Percentiles rank a stretch among this genome's conserved stretches.
These are phyloP conservation scores for Noctua comes DNA, from an alignment of 2,888 invertebrate species.

Conservation along the genomic window DNA sequence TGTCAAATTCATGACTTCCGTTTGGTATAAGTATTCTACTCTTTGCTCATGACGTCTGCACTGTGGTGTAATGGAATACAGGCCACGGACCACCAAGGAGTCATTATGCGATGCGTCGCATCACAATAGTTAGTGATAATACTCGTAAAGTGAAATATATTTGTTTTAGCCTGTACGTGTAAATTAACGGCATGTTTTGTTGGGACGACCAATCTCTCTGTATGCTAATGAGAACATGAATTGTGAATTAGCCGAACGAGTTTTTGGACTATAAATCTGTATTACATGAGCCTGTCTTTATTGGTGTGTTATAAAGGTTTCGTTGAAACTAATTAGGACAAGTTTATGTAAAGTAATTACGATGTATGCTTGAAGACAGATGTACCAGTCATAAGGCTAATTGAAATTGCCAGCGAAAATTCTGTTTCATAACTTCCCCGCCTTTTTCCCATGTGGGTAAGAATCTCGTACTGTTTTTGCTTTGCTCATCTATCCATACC, in stretches of 20 bases:
- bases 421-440: not conserved
- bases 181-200: constrained; percentile 53
- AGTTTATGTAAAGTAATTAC: not conserved
- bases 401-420: not conserved
- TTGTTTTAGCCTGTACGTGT: constrained; percentile 9
- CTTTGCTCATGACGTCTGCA: not conserved
- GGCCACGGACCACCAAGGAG: not conserved
- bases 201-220: constrained; percentile 45
- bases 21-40: no score
- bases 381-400: no score
- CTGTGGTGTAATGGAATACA: not conserved
- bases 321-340: not conserved
- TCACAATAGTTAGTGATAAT: not conserved
- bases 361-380: not conserved
- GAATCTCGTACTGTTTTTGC: not conserved
- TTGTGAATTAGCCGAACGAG: constrained; percentile 50
- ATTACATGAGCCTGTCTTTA: constrained; percentile 6
- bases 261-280: constrained; percentile 43
- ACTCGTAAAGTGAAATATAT: constrained; percentile 14
- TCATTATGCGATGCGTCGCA: not conserved
- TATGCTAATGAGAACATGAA: constrained; percentile 55
- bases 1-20: not conserved
- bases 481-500: not conserved
- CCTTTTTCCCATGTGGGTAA: not conserved
- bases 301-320: constrained; percentile 22